Percentiles rank a stretch among this genome's conserved stretches.
Conservation (phyloP, 2,888 invertebrate species). For the Cataglyphis cursor region DNA sequence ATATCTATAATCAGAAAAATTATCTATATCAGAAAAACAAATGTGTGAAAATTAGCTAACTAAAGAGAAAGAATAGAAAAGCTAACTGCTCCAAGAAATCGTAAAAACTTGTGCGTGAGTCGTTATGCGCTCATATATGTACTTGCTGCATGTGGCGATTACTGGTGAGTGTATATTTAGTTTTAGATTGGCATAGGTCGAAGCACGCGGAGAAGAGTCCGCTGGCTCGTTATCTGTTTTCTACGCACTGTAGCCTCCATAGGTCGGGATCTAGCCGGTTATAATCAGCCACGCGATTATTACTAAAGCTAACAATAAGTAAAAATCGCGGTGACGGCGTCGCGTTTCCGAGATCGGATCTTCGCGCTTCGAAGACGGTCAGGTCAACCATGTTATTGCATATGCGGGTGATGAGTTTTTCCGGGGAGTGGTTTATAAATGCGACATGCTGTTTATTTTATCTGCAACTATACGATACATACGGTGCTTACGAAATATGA, state of each 20-base stretch:
- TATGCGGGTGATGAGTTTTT: not conserved
- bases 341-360: not conserved
- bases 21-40: not conserved
- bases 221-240: conserved; percentile 79
- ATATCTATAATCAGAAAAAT: not conserved
- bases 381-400: not conserved
- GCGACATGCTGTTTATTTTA: not conserved
- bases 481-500: not conserved
- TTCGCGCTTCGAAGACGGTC: not conserved
- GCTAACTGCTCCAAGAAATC: not conserved
- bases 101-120: not conserved
- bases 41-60: not conserved
- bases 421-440: conserved; percentile 2
- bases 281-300: conserved; percentile 72
- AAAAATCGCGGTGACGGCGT: conserved; percentile 4
- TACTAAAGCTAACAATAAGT: conserved; percentile 30
- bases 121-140: conserved; percentile 21
- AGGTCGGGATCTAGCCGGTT: conserved; percentile 78
- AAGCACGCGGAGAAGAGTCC: conserved; percentile 71
- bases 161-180: conserved; percentile 82
- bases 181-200: conserved; percentile 85
- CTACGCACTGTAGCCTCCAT: conserved; percentile 81
- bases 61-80: no score
- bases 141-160: conserved; percentile 73
- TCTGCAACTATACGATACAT: no score